A percentile compares a stretch with the other conserved stretches of the same genome.
Evolutionary conservation across 2,113 vertebrate genomes (phyloP).

Genomic region (Amia ocellicauda): DNA sequence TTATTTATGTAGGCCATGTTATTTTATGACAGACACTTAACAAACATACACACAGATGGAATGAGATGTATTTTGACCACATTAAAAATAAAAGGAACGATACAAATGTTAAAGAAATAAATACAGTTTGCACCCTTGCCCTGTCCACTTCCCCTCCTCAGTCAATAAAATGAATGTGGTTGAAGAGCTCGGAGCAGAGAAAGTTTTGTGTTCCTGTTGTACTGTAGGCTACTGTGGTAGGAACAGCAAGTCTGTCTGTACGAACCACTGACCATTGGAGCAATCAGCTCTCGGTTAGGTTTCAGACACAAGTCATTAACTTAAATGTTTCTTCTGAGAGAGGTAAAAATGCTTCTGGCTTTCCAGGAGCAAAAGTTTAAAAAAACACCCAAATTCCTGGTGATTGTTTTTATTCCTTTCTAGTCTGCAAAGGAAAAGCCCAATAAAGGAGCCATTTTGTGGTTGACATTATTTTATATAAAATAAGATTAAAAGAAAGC

Average conservation of each 20-base stretch:
- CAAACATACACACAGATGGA: too few species aligned
- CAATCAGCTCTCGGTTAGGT: conserved; percentile 48
- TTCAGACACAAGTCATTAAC: conserved; percentile 29
- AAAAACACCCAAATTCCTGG: conserved; percentile 42
- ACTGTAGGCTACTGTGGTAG: conserved; percentile 21
- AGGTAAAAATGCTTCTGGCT: conserved; percentile 51
- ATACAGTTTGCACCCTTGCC: too few species aligned
- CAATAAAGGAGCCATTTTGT: conserved; percentile 45
- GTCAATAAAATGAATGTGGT: too few species aligned
- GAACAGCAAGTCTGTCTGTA: conserved; percentile 28
- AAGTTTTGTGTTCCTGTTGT: conserved; percentile 19
- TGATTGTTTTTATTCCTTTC: conserved; percentile 59
- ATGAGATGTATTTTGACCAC: too few species aligned
- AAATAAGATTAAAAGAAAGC: conserved; percentile 46
- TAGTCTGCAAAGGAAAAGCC: conserved; percentile 53
- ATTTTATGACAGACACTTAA: too few species aligned
- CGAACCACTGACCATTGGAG: conserved; percentile 50
- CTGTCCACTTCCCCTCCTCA: too few species aligned
- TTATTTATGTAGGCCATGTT: too few species aligned
- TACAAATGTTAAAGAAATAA: too few species aligned
- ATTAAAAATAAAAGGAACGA: too few species aligned
- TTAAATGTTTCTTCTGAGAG: conserved; percentile 30
- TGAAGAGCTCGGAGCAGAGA: too few species aligned
- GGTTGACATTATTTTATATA: conserved; percentile 59
- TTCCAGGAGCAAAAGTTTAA: conserved; percentile 47